Percentiles rank a stretch among this genome's conserved stretches.
These are phyloP conservation scores for Erpornis zantholeuca DNA, from an alignment of 2,113 vertebrate genomes.

Conservation along the genomic window DNA sequence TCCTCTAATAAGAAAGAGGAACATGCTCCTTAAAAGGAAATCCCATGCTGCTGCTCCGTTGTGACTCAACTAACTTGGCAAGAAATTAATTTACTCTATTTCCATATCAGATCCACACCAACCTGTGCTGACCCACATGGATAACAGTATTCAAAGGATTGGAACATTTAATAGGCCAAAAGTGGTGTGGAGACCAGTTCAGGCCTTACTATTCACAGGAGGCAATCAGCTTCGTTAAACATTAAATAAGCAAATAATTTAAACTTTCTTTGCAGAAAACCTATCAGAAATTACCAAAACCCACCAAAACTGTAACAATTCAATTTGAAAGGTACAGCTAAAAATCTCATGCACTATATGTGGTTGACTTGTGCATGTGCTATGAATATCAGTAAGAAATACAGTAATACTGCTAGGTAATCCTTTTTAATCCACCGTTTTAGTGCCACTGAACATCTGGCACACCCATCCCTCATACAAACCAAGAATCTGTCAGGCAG, in stretches of 20 bases:
- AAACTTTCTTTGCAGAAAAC: not conserved
- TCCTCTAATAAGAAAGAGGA: not conserved
- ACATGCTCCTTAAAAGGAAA: slow-evolving; percentile 5
- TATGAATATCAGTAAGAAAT: not conserved
- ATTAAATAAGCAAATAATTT: not conserved
- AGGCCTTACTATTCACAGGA: not conserved
- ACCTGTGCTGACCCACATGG: not conserved
- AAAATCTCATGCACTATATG: not conserved
- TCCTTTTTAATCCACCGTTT: not conserved
- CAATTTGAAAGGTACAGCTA: not conserved
- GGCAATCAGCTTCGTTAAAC: not conserved
- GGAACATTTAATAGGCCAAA: not conserved
- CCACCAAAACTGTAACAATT: not conserved
- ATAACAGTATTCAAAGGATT: not conserved
- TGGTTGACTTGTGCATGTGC: not conserved
- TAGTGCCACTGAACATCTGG: not conserved
- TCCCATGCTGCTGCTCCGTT: not conserved
- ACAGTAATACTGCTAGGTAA: not conserved
- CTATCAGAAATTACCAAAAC: not conserved
- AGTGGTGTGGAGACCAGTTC: not conserved
- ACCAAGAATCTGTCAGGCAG: not conserved
- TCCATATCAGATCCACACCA: not conserved
- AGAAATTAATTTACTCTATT: not conserved
- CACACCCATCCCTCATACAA: not conserved
- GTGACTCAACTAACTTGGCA: slow-evolving; percentile 30